Evolutionary conservation across 2,888 invertebrate genomes (phyloP).

Genomic region (Callyntrura guangdongensis): DNA sequence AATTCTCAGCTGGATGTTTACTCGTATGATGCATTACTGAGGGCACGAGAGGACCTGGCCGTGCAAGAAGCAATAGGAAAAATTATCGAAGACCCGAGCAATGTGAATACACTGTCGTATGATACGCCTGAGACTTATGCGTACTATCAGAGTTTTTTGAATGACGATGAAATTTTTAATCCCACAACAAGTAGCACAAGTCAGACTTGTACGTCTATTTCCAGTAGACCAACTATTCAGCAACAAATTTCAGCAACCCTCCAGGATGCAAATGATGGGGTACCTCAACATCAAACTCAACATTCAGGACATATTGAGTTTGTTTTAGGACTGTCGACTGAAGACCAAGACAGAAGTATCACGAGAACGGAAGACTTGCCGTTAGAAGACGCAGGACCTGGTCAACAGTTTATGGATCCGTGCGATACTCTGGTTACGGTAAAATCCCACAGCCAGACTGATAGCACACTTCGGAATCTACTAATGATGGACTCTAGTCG

Average conservation of each 20-base stretch:
- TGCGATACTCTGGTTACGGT: constrained; percentile 77
- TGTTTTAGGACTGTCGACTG: constrained; percentile 79
- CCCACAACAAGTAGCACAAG: constrained; percentile 66
- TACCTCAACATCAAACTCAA: constrained; percentile 76
- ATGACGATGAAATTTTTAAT: constrained; percentile 83
- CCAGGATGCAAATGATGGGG: constrained; percentile 77
- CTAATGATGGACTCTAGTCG: constrained; percentile 83
- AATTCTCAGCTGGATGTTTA: constrained; percentile 79
- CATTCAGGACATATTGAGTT: constrained; percentile 82
- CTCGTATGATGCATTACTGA: constrained; percentile 78
- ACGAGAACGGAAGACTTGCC: constrained; percentile 76
- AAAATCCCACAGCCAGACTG: constrained; percentile 79
- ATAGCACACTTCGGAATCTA: constrained; percentile 82
- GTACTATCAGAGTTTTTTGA: constrained; percentile 82
- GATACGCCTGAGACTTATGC: constrained; percentile 82
- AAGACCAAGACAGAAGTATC: constrained; percentile 65
- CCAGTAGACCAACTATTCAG: constrained; percentile 28
- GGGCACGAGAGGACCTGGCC: constrained; percentile 80
- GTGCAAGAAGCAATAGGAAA: constrained; percentile 79
- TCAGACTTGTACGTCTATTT: not conserved
- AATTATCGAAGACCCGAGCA: constrained; percentile 79
- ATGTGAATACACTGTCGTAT: constrained; percentile 81
- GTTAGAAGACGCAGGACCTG: constrained; percentile 72
- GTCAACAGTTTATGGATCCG: constrained; percentile 81
- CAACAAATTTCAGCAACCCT: constrained; percentile 55